Base-by-base conservation (phyloP, 2,113 vertebrate genomes). In the Lethenteron reissneri region DNA sequence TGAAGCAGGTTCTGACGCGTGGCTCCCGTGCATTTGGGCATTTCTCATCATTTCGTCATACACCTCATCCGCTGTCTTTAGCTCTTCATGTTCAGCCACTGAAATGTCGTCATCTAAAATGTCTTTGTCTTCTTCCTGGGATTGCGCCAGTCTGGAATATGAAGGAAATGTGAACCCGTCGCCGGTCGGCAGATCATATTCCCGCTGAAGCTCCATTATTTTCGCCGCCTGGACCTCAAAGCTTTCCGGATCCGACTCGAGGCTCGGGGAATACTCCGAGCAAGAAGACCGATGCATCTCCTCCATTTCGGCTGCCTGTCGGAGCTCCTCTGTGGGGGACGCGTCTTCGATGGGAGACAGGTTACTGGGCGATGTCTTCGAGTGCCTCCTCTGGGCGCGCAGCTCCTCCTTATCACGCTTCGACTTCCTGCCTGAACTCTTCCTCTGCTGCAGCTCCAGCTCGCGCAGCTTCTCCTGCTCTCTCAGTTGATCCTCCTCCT, bases 331-430 rank as follows among this genome's bases (percentile, higher is more conserved):
- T 21, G 84, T 84, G 64, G 87, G 85, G 70, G 88, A 90, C 2
- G 81, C 81, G 73, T 86, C 83, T 79, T 88, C 85, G 64, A 83
- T 83, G 57, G 84, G 82, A 75, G 87, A 89, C 58, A 85, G 79
- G 73, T 95, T 97, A 74, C 94, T 96, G 11, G 89, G 90, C 2
- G 94, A 86, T 11, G 92, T 90, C 78, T 91, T 92, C 69, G 80
- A 80, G 10, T 84, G 80, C 73, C 94, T 87, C 75, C 89, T 87
- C 76, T 96, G 89, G 58, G 86, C 86, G 78, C 89, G 82, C 70
- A 96, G 84, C 71, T 99, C 91, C 71, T 99, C 94, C 79, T 97
- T 97, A 75, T 95, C 91, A 77, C 89, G 95, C 78, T 91, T 96
- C 3, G 92, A 95, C 76, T 94, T 97, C 79, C 91, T 91, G 70